Evolutionary conservation across 2,888 invertebrate genomes (phyloP).

Genomic region (Acanthacorydalis orientalis): DNA sequence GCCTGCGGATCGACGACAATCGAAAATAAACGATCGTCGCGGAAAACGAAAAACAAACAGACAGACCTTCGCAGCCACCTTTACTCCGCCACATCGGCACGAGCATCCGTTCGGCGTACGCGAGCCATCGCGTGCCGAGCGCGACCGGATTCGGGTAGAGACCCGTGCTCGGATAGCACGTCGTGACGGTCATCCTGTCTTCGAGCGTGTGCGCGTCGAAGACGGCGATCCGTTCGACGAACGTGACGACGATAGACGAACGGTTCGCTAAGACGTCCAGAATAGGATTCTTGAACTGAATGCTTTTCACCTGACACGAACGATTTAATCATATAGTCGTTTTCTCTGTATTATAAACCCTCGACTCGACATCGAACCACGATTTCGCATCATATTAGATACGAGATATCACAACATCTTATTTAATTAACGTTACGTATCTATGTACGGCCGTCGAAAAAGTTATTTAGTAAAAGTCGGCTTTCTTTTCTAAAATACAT

Average conservation of each 20-base stretch:
- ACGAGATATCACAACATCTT: no score
- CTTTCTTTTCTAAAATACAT: no score
- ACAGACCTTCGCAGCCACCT: slow-evolving; percentile 59
- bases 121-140: slow-evolving; percentile 70
- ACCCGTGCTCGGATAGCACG: slow-evolving; percentile 78
- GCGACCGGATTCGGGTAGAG: slow-evolving; percentile 68
- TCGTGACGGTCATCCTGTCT: slow-evolving; percentile 71
- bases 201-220: slow-evolving; percentile 81
- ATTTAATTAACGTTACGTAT: no score
- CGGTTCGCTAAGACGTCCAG: slow-evolving; percentile 80
- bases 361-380: no score
- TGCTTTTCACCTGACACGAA: slow-evolving; percentile 52
- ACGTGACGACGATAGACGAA: slow-evolving; percentile 72
- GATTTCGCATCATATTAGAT: no score
- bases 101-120: slow-evolving; percentile 75
- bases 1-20: slow-evolving; percentile 19
- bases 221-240: slow-evolving; percentile 77
- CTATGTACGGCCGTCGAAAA: no score
- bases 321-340: no score
- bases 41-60: background rate
- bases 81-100: slow-evolving; percentile 60
- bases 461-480: no score
- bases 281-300: slow-evolving; percentile 83
- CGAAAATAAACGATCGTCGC: background rate
- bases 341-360: no score